These are phyloP conservation scores for Troglohyphantes excavatus DNA, from an alignment of 2,888 invertebrate species.

Conservation along the genomic window DNA sequence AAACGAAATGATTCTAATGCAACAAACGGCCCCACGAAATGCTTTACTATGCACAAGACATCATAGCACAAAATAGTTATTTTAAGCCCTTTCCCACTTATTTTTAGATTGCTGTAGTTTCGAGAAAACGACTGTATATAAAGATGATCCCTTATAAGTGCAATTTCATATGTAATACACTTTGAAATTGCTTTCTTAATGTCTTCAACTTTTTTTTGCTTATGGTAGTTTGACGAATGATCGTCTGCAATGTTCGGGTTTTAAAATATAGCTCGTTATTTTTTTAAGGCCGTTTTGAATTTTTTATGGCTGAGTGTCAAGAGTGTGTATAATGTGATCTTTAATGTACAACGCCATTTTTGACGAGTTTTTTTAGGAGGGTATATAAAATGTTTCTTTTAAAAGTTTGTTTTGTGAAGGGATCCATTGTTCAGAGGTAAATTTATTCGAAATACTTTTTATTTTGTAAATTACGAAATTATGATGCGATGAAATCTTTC, in stretches of 20 bases:
- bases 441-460: no score
- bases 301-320: not conserved
- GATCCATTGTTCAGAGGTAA: no score
- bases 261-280: not conserved
- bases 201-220: constrained; percentile 13
- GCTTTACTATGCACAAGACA: not conserved
- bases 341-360: no score
- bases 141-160: not conserved
- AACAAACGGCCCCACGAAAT: not conserved
- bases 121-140: not conserved
- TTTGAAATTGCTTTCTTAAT: constrained; percentile 21
- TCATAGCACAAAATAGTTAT: not conserved
- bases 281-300: constrained; percentile 2
- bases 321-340: no score
- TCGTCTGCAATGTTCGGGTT: not conserved
- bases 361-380: no score
- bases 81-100: not conserved
- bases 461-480: no score
- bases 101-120: constrained; percentile 21
- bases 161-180: not conserved
- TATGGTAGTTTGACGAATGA: constrained; percentile 3
- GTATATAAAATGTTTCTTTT: no score
- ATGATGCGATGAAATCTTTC: no score
- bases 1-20: not conserved
- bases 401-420: no score